These are phyloP conservation scores for Lutjanus campechanus DNA, from an alignment of 2,797 vertebrate genomes.

Conservation along the genomic window DNA sequence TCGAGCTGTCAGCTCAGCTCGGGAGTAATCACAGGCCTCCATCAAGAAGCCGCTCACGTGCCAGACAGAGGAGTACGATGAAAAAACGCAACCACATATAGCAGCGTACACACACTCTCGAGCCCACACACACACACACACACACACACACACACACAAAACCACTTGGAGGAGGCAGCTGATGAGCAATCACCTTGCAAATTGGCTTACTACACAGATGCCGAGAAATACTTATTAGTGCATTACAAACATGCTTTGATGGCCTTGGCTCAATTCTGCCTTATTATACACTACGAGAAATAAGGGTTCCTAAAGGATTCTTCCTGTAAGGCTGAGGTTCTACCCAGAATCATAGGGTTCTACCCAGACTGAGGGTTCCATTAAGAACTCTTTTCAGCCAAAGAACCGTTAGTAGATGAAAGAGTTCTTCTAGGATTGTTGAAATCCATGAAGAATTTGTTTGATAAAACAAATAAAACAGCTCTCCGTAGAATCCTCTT, in stretches of 20 bases:
- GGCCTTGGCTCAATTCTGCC: constrained; percentile 22
- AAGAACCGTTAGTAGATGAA: no score
- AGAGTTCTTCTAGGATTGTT: no score
- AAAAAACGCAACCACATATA: background rate
- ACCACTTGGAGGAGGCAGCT: constrained; percentile 20
- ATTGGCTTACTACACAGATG: constrained; percentile 36
- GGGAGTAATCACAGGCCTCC: constrained; percentile 52
- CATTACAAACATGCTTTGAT: constrained; percentile 39
- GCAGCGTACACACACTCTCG: no score
- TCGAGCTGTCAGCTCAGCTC: constrained; percentile 52
- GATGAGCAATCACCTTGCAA: constrained; percentile 61
- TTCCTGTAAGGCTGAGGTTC: no score
- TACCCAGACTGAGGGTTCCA: no score
- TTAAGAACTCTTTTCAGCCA: no score
- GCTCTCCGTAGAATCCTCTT: no score
- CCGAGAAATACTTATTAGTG: constrained; percentile 52
- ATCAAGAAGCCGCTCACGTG: constrained; percentile 50
- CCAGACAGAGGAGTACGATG: background rate
- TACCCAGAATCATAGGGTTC: no score
- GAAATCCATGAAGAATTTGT: no score
- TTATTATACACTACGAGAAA: background rate
- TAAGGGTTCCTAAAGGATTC: no score
- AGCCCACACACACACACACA: background rate
- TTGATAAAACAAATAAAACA: no score
- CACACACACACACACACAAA: constrained; percentile 1